A percentile compares a stretch with the other conserved stretches of the same genome.
These are phyloP conservation scores for Rhinolophus ferrumequinum DNA, from an alignment of 2,113 vertebrate species.

Conservation along the genomic window DNA sequence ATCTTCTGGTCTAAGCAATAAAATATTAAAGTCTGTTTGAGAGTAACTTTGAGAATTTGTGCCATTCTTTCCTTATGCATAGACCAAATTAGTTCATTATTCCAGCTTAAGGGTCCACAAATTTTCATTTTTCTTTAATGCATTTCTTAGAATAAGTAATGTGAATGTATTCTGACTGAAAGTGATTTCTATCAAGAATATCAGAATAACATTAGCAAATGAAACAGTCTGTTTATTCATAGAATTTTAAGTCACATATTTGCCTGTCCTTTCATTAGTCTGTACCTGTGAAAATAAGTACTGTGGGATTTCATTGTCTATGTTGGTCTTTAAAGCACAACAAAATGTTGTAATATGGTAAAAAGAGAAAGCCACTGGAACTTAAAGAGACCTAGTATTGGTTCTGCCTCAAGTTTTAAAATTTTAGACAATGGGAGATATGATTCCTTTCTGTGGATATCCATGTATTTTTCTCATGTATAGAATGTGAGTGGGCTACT, in stretches of 20 bases:
- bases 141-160: slow-evolving; percentile 77
- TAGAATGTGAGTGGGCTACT: neutral
- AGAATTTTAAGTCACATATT: slow-evolving; percentile 61
- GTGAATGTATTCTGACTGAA: slow-evolving; percentile 66
- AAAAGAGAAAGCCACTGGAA: neutral
- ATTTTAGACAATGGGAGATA: neutral
- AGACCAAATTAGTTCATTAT: slow-evolving; percentile 73
- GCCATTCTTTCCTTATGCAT: slow-evolving; percentile 28
- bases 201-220: slow-evolving; percentile 65
- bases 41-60: slow-evolving; percentile 63
- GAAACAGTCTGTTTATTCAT: slow-evolving; percentile 68
- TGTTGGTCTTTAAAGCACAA: neutral
- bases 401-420: neutral
- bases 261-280: neutral
- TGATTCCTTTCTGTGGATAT: neutral
- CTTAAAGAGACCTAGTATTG: neutral
- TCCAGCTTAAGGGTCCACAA: slow-evolving; percentile 62
- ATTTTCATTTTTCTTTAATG: slow-evolving; percentile 75
- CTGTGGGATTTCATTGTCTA: neutral
- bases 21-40: slow-evolving; percentile 34
- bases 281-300: neutral
- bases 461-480: neutral
- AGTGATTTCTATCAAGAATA: slow-evolving; percentile 74
- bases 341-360: neutral
- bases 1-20: neutral